A percentile compares a stretch with the other conserved stretches of the same genome.
Evolutionary conservation across 1,140 invertebrate genomes (phyloP).

Genomic region (Nixonia krombeini): DNA sequence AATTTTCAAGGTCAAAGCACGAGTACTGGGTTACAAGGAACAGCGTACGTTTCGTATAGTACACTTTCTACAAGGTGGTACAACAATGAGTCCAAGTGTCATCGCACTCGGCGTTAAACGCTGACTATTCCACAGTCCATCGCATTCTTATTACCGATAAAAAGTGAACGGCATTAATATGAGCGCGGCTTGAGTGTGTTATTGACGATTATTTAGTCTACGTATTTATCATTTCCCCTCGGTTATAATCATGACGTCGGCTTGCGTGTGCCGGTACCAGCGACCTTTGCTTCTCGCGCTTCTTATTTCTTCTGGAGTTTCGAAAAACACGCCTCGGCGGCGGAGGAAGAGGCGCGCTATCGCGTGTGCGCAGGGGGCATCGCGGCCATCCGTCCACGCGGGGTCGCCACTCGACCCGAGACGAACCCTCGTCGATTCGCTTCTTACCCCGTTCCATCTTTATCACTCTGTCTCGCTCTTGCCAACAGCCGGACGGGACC

Average conservation of each 20-base stretch:
- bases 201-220: conserved; percentile 15
- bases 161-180: no score
- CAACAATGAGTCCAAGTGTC: no score
- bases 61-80: no score
- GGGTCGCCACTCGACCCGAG: conserved; percentile 54
- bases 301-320: conserved; percentile 49
- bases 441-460: no score
- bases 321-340: conserved; percentile 46
- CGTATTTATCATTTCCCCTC: conserved; percentile 14
- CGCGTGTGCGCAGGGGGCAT: conserved; percentile 65
- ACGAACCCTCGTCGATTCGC: conserved; percentile 32
- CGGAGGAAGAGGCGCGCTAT: conserved; percentile 40
- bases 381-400: conserved; percentile 57
- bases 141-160: no score
- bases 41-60: no score
- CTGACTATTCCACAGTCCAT: conserved; percentile 13
- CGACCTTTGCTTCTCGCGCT: conserved; percentile 44
- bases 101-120: no score
- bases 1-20: no score
- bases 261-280: conserved; percentile 51
- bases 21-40: no score
- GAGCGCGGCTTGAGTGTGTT: no score
- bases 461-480: conserved; percentile 11
- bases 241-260: conserved; percentile 31
- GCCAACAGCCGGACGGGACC: conserved; percentile 27